phyloP scores from a whole-genome alignment of 1,140 invertebrate species.

The Euschistus heros region DNA sequence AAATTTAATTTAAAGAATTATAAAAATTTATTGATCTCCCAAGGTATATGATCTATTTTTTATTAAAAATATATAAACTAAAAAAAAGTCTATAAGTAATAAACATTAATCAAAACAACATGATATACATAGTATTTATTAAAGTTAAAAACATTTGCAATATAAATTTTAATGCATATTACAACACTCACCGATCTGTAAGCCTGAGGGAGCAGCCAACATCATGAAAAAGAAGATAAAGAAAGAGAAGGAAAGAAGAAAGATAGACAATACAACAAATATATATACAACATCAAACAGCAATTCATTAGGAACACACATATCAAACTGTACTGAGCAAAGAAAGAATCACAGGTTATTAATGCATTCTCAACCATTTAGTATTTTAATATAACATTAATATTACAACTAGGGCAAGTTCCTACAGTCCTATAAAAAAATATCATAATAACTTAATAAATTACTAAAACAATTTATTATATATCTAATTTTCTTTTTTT shows the following conservation, averaged over 20 bases:
- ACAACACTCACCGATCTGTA: constrained; percentile 42
- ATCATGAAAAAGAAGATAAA: constrained; percentile 28
- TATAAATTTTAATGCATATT: constrained; percentile 13
- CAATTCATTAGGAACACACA: constrained; percentile 20
- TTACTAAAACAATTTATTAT: too few species aligned
- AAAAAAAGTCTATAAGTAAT: neutral
- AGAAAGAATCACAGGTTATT: neutral
- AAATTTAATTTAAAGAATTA: too few species aligned
- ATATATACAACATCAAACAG: constrained; percentile 23
- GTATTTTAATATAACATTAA: too few species aligned
- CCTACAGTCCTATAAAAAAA: too few species aligned
- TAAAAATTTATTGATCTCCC: too few species aligned
- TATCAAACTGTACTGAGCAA: constrained; percentile 17
- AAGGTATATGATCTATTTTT: too few species aligned
- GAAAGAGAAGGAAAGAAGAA: constrained; percentile 29
- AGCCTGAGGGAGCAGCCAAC: constrained; percentile 36
- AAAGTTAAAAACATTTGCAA: neutral
- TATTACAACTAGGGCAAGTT: too few species aligned
- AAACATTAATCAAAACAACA: neutral
- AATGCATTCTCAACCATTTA: too few species aligned
- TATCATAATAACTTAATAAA: too few species aligned
- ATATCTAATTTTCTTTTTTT: too few species aligned
- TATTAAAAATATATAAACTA: neutral
- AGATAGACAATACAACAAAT: constrained; percentile 32
- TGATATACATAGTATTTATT: neutral